These are phyloP conservation scores for Acanthochromis polyacanthus DNA, from an alignment of 2,113 vertebrate species.

Conservation along the genomic window DNA sequence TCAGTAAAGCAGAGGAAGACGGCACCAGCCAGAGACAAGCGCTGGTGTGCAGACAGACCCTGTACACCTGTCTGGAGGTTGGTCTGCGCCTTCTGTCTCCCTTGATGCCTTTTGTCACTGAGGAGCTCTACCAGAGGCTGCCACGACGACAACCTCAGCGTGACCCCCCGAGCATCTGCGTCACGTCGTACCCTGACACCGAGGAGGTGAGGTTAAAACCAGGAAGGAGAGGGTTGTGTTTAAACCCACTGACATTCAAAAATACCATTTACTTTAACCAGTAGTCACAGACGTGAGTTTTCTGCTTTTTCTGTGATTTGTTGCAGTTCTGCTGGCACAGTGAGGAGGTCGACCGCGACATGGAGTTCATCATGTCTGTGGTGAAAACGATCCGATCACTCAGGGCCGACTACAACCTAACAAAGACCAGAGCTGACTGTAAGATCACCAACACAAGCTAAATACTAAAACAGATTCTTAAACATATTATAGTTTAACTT, in stretches of 20 bases:
- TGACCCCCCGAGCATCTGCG: slow-evolving; percentile 85
- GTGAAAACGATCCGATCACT: slow-evolving; percentile 89
- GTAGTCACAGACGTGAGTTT: background rate
- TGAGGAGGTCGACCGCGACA: slow-evolving; percentile 83
- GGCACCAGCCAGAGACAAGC: slow-evolving; percentile 66
- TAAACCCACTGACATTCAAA: background rate
- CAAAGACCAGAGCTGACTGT: slow-evolving; percentile 91
- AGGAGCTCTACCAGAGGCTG: slow-evolving; percentile 92
- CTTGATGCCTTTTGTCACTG: slow-evolving; percentile 92
- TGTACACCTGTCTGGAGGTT: slow-evolving; percentile 91
- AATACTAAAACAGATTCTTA: background rate
- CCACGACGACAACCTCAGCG: slow-evolving; percentile 81
- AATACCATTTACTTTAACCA: background rate
- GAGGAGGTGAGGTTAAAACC: slow-evolving; percentile 81
- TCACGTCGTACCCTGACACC: slow-evolving; percentile 87
- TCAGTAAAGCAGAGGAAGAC: slow-evolving; percentile 79
- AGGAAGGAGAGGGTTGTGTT: background rate
- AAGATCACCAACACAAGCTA: slow-evolving; percentile 60
- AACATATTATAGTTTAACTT: background rate
- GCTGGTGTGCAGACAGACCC: slow-evolving; percentile 85
- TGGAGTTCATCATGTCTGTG: slow-evolving; percentile 89
- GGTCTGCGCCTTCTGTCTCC: slow-evolving; percentile 90
- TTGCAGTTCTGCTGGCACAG: slow-evolving; percentile 89
- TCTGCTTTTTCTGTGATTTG: slow-evolving; percentile 17
- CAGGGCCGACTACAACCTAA: slow-evolving; percentile 92